A percentile compares a stretch with the other conserved stretches of the same genome.
Conservation (phyloP, 2,113 vertebrate genomes). For the Pogona vitticeps region DNA sequence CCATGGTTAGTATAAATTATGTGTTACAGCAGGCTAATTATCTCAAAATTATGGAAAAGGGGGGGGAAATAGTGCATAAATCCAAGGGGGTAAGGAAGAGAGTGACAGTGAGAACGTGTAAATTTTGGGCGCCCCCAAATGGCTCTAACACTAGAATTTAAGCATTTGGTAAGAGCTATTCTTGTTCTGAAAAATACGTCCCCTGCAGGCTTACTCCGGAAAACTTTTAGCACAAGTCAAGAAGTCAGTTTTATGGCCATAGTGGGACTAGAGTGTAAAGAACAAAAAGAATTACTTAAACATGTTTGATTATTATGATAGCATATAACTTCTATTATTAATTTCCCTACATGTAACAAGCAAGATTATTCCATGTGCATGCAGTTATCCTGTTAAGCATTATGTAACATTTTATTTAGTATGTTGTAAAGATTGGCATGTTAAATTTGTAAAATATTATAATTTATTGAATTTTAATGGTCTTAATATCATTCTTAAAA, state of each 20-base stretch:
- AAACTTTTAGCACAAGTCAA: neutral
- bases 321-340: neutral
- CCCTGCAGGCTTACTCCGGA: neutral
- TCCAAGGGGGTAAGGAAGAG: neutral
- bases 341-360: neutral
- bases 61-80: neutral
- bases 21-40: neutral
- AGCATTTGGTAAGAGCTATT: neutral
- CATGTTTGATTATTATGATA: neutral
- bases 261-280: neutral
- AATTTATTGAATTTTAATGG: no score
- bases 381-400: neutral
- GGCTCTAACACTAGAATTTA: neutral
- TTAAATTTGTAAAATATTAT: no score
- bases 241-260: neutral
- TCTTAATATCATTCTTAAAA: no score
- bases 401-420: no score
- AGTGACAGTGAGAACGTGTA: neutral
- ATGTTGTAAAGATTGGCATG: no score
- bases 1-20: neutral
- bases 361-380: neutral
- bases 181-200: neutral
- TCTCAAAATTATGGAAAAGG: neutral
- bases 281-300: neutral
- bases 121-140: no score